These are phyloP conservation scores for Geococcyx californianus DNA, from an alignment of 2,113 vertebrate species.

Conservation along the genomic window DNA sequence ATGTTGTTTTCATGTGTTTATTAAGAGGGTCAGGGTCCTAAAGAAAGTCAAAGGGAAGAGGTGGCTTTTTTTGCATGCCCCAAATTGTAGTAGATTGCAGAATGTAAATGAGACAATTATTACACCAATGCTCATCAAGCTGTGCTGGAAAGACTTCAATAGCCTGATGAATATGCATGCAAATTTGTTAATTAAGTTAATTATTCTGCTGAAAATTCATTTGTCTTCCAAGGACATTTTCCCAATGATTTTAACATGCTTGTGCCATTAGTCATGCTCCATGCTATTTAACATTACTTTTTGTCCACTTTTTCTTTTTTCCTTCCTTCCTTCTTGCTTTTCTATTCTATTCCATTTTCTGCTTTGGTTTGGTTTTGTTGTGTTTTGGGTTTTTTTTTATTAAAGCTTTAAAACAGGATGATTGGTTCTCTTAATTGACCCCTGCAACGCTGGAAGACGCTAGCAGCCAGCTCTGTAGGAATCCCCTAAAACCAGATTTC, in stretches of 20 bases:
- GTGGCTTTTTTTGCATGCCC: slow-evolving; percentile 78
- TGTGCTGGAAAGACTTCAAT: slow-evolving; percentile 99
- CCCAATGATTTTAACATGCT: slow-evolving; percentile 99
- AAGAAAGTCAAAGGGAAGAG: slow-evolving; percentile 81
- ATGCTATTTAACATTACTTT: slow-evolving; percentile 94
- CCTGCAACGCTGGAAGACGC: slow-evolving; percentile 57
- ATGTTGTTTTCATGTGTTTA: slow-evolving; percentile 32
- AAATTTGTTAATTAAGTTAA: slow-evolving; percentile 99
- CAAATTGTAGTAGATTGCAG: slow-evolving; percentile 98
- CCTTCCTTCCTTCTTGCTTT: slow-evolving; percentile 14
- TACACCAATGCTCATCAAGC: slow-evolving; percentile 99
- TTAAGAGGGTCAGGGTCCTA: slow-evolving; percentile 65
- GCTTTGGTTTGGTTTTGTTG: too few species aligned
- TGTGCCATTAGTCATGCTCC: slow-evolving; percentile 99
- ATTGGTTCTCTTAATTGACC: slow-evolving; percentile 73
- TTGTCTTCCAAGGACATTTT: slow-evolving; percentile 99
- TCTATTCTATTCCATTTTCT: slow-evolving; percentile 41
- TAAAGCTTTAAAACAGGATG: slow-evolving; percentile 75
- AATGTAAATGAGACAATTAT: slow-evolving; percentile 99
- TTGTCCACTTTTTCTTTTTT: slow-evolving; percentile 87
- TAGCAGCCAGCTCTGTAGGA: slow-evolving; percentile 63
- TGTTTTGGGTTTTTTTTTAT: neutral
- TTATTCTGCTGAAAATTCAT: slow-evolving; percentile 99
- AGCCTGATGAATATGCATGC: slow-evolving; percentile 99
- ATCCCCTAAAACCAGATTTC: slow-evolving; percentile 65